Base-by-base conservation (phyloP, 2,797 vertebrate genomes). In the Sebastes nivosus region DNA sequence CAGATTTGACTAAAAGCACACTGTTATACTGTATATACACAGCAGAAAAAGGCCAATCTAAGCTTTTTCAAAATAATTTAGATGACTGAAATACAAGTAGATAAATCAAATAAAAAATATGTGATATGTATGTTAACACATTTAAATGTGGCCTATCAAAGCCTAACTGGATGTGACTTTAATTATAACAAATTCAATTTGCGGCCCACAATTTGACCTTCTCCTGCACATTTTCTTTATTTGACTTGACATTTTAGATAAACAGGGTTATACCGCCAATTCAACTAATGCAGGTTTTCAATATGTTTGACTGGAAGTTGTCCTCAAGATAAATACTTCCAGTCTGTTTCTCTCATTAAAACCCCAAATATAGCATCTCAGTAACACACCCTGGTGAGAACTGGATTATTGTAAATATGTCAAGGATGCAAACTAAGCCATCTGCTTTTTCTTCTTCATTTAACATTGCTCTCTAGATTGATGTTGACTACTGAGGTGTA, bases 261-360 rank as follows among this genome's bases (percentile, higher is more conserved):
- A 81, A 81, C 52, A 75, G 8, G 16, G 8, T 79, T 85, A 30
- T 76, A 38, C 60, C 60, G 52, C 64, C 61, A 82, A 58, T 73
- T 70, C 34, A 77, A 68, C 29, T 38, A 63, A 76, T 72, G 58
- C 22, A 80, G 38, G 7, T 50, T 70, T 74, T 75, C 64, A 25
- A 77, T 29, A 68, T 4, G 16, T 65, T 55, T 73, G 66, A 87
- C 59, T 84, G 14, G 36, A 77, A 42, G 30, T 42, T 72, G 69
- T 71, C 36, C 50, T 64, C 24, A 55, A 74, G 38, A 72, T 73
- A 84, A 80, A 85, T 38, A 50, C 79, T 50, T 58, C 25, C 50
- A 60, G 27, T 77, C 32, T 42, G 52, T 73, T 82, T 73, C 30
- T 81, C 32, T 64, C 29, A 55, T 72, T 64, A 74, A 75, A 72